Base-by-base conservation (phyloP, 2,113 vertebrate species). In the Malurus elegans region DNA sequence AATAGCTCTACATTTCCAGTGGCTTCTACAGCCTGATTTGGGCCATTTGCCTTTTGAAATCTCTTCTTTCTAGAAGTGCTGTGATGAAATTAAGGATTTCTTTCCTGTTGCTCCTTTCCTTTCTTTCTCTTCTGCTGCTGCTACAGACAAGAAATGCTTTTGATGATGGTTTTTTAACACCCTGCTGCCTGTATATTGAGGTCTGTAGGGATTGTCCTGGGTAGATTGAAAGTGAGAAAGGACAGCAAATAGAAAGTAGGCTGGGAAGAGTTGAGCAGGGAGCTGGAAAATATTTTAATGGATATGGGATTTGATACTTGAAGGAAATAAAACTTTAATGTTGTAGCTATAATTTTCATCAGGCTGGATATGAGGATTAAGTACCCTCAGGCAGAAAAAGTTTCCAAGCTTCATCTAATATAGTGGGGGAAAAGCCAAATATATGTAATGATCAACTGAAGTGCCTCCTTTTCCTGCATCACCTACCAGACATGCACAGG, bases 251-350 rank as follows among this genome's bases (percentile, higher is more conserved):
- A 78, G 42, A 34, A 79, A 54, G 86, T 86, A 78, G 47, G 26
- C 36, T 92, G 64, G 19, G 38, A 73, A 78, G 64, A 86, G 64
- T 28, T 80, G 72, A 80, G 26, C 75, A 92, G 44, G 53, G 72
- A 90, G 26, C 38, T 86, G 82, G 82, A 66, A 96, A 94, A 80
- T 74, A 51, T 71, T 90, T 94, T 93, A 92, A 84, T 80, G 72
- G 67, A 6, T 86, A 14, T 92, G 56, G 47, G 72, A 80, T 86
- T 86, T 94, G 60, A 84, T 88, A 84, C 64, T 83, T 86, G 75
- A 90, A 93, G 42, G 16, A 88, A 92, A 69, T 76, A 79, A 90
- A 94, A 72, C 48, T 95, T 96, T 48, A 65, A 67, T 90, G 53
- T 69, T 92, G 53, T 85, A 86, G 57, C 79, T 87, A 57, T 4